These are phyloP conservation scores for Stegodyphus mimosarum DNA, from an alignment of 1,140 invertebrate species.

Conservation along the genomic window DNA sequence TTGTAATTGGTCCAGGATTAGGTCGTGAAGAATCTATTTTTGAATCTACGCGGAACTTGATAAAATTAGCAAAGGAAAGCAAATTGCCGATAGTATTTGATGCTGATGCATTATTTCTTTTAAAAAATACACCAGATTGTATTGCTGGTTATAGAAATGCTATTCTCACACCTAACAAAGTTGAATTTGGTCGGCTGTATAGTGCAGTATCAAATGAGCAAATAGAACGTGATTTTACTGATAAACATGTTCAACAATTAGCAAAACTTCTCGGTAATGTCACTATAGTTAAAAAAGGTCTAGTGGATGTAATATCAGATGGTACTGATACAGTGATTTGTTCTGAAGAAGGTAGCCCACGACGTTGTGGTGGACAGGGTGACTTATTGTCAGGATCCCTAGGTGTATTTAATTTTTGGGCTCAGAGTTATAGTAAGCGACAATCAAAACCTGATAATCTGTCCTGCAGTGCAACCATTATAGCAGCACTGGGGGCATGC, in stretches of 20 bases:
- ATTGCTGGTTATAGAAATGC: constrained; percentile 80
- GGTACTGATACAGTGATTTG: constrained; percentile 70
- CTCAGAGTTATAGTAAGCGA: constrained; percentile 55
- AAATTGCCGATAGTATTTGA: constrained; percentile 91
- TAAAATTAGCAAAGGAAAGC: constrained; percentile 68
- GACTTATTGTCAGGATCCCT: constrained; percentile 90
- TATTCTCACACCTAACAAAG: constrained; percentile 94
- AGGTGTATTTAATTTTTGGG: constrained; percentile 87
- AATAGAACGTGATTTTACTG: neutral
- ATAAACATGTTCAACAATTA: constrained; percentile 69
- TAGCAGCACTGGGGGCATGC: constrained; percentile 85
- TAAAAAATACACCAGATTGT: constrained; percentile 81
- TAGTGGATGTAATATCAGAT: constrained; percentile 81
- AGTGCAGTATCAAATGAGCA: constrained; percentile 66
- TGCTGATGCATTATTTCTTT: constrained; percentile 91
- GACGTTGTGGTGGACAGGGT: constrained; percentile 96
- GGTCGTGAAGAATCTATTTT: constrained; percentile 79
- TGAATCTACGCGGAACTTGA: constrained; percentile 66
- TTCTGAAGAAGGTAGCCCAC: constrained; percentile 77
- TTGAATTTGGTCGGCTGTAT: constrained; percentile 87
- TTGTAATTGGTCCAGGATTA: constrained; percentile 93
- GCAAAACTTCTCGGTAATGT: constrained; percentile 75
- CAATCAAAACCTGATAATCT: constrained; percentile 54
- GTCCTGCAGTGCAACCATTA: constrained; percentile 73
- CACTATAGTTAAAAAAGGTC: constrained; percentile 83